Evolutionary conservation across 2,113 vertebrate species (phyloP).

Genomic region (Myotis brandtii): DNA sequence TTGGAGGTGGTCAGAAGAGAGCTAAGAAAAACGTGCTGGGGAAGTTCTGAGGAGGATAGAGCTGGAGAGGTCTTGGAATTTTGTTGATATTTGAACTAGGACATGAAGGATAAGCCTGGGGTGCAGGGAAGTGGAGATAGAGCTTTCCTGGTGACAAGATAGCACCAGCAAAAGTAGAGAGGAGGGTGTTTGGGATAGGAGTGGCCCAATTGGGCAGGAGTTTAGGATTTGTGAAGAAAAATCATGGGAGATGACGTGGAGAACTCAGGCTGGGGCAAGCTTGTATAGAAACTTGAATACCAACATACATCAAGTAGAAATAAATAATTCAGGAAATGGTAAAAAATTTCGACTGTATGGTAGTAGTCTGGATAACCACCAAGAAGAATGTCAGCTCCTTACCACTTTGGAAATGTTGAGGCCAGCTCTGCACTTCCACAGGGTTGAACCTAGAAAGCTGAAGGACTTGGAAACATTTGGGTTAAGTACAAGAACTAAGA

Average conservation of each 20-base stretch:
- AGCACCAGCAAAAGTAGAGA: not conserved
- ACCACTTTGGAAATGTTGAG: not conserved
- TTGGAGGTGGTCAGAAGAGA: not conserved
- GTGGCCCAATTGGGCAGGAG: not conserved
- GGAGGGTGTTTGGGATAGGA: not conserved
- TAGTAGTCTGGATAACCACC: not conserved
- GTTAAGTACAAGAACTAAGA: not conserved
- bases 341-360: not conserved
- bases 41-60: not conserved
- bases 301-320: not conserved
- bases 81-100: not conserved
- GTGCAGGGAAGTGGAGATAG: not conserved
- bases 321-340: not conserved
- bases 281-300: not conserved
- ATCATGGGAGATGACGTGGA: not conserved
- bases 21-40: not conserved
- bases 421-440: not conserved
- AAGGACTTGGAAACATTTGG: not conserved
- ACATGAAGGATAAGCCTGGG: not conserved
- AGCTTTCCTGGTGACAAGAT: not conserved
- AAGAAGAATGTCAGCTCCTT: not conserved
- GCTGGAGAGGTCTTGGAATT: not conserved
- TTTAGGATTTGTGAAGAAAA: not conserved
- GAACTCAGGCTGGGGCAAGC: not conserved
- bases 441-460: not conserved